Base-by-base conservation (phyloP, 2,888 invertebrate genomes). In the Cryptosula pallasiana region DNA sequence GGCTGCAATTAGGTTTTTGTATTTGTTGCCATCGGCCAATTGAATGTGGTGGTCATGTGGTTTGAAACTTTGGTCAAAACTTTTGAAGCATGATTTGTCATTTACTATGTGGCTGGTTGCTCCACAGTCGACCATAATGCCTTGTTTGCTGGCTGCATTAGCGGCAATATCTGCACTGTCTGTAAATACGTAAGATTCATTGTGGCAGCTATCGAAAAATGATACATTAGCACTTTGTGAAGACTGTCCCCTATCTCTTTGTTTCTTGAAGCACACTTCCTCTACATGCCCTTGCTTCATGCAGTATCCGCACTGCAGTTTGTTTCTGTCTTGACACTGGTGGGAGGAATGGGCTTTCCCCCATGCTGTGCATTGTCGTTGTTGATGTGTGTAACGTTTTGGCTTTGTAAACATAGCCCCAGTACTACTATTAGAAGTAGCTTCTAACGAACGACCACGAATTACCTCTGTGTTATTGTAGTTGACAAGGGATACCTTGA, bases 21-120 rank as follows among this genome's bases (percentile, higher is more conserved):
- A 55, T 55, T 72, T 73, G 9, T 34, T 74, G 3, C 74, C 76
- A 72, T 77, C 75, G 54, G 76, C 76, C 9, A 76, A 69, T 57
- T 77, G 76, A 20, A 74, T 74, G 71, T 69, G 72, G 69, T 76
- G 76, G 45, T 73, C 74, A 1, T 75, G 73, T 20, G 75, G 71
- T 35, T 55, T 45, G 63, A 76, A 76, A 13, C 57, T 36, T 5
- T 74, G 63, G 54, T 75, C 72, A 70, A 76, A 76, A 16, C 35
- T 20, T 23, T 69, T 32, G 69, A 76, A 76, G 36, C 72, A 72
- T 45, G 71, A 45, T 71, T 73, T 58, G 71, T 77, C 72, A 25
- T 72, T 76, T 3, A 77, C 34, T 54, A 76, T 75, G 57, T 77
- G 76, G 13, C 75, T 35, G 34, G 76, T 75, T 1, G 75, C 76